Evolutionary conservation across 2,888 invertebrate genomes (phyloP), one percentile per base, ranked within the genome.

Genomic region (Watsonalla binaria): DNA sequence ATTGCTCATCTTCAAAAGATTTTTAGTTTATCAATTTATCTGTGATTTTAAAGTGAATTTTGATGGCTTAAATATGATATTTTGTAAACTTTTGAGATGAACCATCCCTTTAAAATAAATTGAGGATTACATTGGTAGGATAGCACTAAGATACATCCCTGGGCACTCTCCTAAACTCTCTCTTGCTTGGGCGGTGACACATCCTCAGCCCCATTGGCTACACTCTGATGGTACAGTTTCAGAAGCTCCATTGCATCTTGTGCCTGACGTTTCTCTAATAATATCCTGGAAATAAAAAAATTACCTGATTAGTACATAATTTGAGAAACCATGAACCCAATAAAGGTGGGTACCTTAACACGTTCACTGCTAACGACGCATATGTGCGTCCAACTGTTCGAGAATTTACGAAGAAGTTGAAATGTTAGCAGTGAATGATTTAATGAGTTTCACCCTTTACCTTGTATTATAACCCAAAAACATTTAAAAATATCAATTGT

Each of bases 171-270:
- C 65, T 87, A 90, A 33, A 90, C 88, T 76, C 88, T 76, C 64
- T 91, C 91, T 65, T 90, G 90, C 59, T 84, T 89, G 34, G 87
- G 80, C 54, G 90, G 80, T 33, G 91, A 81, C n/a, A 88, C 80
- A 76, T 91, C 91, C 55, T 90, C 91, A 8, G 81, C 65, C n/a
- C 91, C 90, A 65, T 91, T 91, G 39, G 91, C 67, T 47, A 90
- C 90, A 82, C 91, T 91, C 63, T 92, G 91, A 74, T 92, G 93
- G 73, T 95, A 95, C 66, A 96, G 85, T 84, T 96, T 95, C 75
- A 96, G 89, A 77, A 96, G 90, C 85, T 96, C 96, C 93, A 96
- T 93, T 51, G 96, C 96, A 89, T 96, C 96, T 85, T 96, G 95
- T 50, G 96, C 96, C 86, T 96, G 96, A 61, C 96, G 93, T 83